Conservation (phyloP, 2,888 invertebrate genomes). For the Thereva nobilitata region DNA sequence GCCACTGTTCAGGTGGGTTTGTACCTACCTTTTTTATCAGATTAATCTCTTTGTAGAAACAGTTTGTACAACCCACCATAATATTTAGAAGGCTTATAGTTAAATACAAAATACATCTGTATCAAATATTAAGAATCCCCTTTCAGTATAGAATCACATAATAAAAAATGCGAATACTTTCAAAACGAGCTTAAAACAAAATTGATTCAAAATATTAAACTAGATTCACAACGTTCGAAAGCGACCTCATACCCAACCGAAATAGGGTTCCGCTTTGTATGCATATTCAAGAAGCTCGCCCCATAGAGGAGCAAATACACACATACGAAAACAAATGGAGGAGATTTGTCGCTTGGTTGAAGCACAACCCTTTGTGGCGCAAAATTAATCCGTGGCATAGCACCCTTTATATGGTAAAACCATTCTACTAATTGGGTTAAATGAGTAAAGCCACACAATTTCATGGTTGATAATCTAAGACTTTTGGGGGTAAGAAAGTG, state of each 20-base stretch:
- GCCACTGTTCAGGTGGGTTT: too few relatives aligned
- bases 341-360: constrained; percentile 10
- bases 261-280: not conserved
- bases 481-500: constrained; percentile 22
- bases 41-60: too few relatives aligned
- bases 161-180: too few relatives aligned
- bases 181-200: too few relatives aligned
- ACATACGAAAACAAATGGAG: constrained; percentile 9
- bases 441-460: constrained; percentile 31
- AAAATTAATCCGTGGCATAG: constrained; percentile 3
- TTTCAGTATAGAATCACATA: too few relatives aligned
- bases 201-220: too few relatives aligned
- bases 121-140: too few relatives aligned
- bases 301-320: not conserved
- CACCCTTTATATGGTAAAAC: constrained; percentile 15
- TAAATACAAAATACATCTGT: too few relatives aligned
- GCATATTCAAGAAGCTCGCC: constrained; percentile 5
- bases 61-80: too few relatives aligned
- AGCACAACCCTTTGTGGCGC: constrained; percentile 17
- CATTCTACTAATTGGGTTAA: constrained; percentile 27
- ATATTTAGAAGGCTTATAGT: too few relatives aligned
- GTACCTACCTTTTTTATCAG: too few relatives aligned
- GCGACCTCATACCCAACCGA: not conserved
- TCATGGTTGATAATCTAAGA: constrained; percentile 29
- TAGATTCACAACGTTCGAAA: not conserved